Percentiles rank a stretch among this genome's conserved stretches.
Evolutionary conservation across 2,113 vertebrate species (phyloP).

Genomic region (Leptobrachium leishanense): DNA sequence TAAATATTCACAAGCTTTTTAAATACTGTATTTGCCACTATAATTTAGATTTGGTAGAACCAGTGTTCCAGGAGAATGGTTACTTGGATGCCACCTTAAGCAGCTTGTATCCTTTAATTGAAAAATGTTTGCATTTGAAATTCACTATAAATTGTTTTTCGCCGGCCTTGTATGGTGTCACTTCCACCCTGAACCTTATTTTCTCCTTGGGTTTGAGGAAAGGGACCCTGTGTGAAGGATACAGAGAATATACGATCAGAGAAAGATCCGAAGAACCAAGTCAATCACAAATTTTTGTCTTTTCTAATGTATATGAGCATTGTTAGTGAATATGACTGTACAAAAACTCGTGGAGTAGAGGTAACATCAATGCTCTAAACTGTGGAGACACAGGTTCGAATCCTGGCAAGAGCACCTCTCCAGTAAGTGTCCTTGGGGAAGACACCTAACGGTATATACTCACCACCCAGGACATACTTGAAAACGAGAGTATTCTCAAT

Average conservation of each 20-base stretch:
- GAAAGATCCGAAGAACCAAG: neutral
- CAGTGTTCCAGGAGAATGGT: neutral
- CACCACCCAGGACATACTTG: too few relatives aligned
- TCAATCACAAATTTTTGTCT: too few relatives aligned
- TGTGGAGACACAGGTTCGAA: too few relatives aligned
- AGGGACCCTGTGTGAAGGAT: constrained; percentile 55
- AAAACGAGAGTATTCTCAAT: too few relatives aligned
- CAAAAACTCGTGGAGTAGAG: too few relatives aligned
- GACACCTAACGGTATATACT: too few relatives aligned
- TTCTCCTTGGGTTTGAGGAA: constrained; percentile 53
- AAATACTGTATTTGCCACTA: neutral
- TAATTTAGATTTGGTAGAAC: neutral
- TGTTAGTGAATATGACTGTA: too few relatives aligned
- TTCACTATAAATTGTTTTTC: constrained; percentile 64
- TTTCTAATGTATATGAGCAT: too few relatives aligned
- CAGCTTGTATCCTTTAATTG: constrained; percentile 61
- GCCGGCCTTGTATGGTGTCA: constrained; percentile 62
- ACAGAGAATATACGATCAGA: neutral
- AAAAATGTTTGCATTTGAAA: constrained; percentile 66
- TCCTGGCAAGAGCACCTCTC: too few relatives aligned
- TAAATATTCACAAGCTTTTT: neutral
- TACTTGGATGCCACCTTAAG: constrained; percentile 54
- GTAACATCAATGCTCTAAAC: too few relatives aligned
- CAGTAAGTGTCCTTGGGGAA: too few relatives aligned
- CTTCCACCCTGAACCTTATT: constrained; percentile 64